These are phyloP conservation scores for Mallateleia sp. DNA, from an alignment of 2,888 invertebrate genomes.

Conservation along the genomic window DNA sequence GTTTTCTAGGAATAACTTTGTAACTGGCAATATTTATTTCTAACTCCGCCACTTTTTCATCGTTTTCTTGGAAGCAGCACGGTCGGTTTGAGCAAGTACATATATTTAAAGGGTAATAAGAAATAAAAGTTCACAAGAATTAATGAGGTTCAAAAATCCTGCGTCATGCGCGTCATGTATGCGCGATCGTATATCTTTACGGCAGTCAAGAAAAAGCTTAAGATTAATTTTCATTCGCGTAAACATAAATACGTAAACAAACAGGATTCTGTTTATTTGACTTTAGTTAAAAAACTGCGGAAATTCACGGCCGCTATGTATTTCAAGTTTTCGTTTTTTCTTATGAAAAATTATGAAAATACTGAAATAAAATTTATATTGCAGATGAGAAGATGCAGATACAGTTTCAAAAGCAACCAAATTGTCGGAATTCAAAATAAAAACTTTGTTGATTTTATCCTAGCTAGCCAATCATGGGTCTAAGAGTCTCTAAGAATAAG, in stretches of 20 bases:
- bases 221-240: constrained; percentile 28
- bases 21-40: constrained; percentile 19
- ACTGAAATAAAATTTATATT: too few relatives aligned
- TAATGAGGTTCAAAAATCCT: constrained; percentile 39
- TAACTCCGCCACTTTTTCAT: constrained; percentile 18
- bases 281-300: too few relatives aligned
- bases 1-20: constrained; percentile 4
- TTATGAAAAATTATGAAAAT: too few relatives aligned
- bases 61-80: constrained; percentile 4
- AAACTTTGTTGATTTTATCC: too few relatives aligned
- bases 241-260: not conserved
- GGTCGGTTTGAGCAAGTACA: not conserved
- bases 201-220: not conserved
- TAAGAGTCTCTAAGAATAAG: too few relatives aligned
- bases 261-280: not conserved
- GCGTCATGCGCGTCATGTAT: constrained; percentile 26
- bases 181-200: constrained; percentile 15
- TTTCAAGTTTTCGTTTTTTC: too few relatives aligned
- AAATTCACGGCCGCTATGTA: too few relatives aligned
- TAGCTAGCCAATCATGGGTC: too few relatives aligned
- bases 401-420: too few relatives aligned
- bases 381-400: too few relatives aligned
- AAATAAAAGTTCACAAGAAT: constrained; percentile 28
- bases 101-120: not conserved
- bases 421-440: too few relatives aligned